Percentiles rank a stretch among this genome's conserved stretches.
Evolutionary conservation across 2,113 vertebrate species (phyloP).

Genomic region (Stegastes partitus): DNA sequence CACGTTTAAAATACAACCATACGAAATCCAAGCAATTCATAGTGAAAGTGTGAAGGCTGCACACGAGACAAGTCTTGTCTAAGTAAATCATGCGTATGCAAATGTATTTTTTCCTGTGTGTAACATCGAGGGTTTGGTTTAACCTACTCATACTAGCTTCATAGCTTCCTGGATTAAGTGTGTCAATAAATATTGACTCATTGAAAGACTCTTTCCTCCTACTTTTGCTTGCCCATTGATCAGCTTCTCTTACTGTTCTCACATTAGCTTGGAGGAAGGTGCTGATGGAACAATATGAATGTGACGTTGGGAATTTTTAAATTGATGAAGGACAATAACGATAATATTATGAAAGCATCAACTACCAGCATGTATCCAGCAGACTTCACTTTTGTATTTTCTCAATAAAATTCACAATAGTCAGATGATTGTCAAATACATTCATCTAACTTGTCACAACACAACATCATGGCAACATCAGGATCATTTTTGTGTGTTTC

Average conservation of each 20-base stretch:
- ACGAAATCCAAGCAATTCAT: background rate
- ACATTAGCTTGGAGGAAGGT: too few species aligned
- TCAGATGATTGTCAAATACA: background rate
- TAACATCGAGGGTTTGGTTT: constrained; percentile 1
- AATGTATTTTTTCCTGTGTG: background rate
- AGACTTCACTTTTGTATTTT: background rate
- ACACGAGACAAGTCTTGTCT: background rate
- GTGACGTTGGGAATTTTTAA: background rate
- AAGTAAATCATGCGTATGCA: background rate
- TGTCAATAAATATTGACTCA: too few species aligned
- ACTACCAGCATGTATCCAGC: background rate
- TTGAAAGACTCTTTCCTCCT: too few species aligned
- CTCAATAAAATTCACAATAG: background rate
- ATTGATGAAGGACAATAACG: background rate
- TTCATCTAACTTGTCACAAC: background rate
- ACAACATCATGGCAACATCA: background rate
- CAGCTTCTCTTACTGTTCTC: too few species aligned
- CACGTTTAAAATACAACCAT: background rate
- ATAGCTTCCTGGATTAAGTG: constrained; percentile 7
- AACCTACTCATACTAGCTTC: background rate
- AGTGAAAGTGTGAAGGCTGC: background rate
- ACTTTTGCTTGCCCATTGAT: too few species aligned
- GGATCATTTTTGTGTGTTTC: constrained; percentile 21
- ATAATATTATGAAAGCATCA: too few species aligned
- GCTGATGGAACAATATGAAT: too few species aligned